Percentiles rank a stretch among this genome's conserved stretches.
Evolutionary conservation across 2,797 vertebrate species (phyloP).

Genomic region (Neosilurus mollespiculum): DNA sequence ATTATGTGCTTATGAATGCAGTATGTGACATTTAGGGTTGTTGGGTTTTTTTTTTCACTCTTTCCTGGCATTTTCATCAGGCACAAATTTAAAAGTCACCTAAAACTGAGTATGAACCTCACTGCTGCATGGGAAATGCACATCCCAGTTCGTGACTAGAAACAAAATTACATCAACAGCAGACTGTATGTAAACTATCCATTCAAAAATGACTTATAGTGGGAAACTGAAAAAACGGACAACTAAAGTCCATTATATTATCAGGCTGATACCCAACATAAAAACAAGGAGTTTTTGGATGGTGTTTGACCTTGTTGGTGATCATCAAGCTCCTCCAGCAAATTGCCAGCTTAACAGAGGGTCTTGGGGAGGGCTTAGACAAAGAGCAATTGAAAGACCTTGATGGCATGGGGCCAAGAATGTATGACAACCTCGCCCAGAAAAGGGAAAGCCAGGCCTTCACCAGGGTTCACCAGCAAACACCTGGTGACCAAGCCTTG

Average conservation of each 20-base stretch:
- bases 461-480: too few species aligned
- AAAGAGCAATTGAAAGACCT: too few species aligned
- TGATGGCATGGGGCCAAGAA: too few species aligned
- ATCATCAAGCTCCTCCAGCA: background rate
- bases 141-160: background rate
- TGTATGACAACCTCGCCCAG: too few species aligned
- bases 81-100: background rate
- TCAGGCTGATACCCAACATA: background rate
- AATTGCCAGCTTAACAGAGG: too few species aligned
- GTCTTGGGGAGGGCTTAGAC: too few species aligned
- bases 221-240: background rate
- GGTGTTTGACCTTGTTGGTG: background rate
- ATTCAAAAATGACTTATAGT: background rate
- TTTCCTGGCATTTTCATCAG: constrained; percentile 16
- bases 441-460: too few species aligned
- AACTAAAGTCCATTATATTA: too few species aligned
- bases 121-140: background rate
- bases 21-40: background rate
- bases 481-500: too few species aligned
- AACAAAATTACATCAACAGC: background rate
- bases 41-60: background rate
- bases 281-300: background rate
- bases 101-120: background rate
- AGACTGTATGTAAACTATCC: background rate
- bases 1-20: background rate